Percentiles rank a stretch among this genome's conserved stretches.
phyloP scores from a whole-genome alignment of 2,888 invertebrate species.

The Drosophila ezoana region DNA sequence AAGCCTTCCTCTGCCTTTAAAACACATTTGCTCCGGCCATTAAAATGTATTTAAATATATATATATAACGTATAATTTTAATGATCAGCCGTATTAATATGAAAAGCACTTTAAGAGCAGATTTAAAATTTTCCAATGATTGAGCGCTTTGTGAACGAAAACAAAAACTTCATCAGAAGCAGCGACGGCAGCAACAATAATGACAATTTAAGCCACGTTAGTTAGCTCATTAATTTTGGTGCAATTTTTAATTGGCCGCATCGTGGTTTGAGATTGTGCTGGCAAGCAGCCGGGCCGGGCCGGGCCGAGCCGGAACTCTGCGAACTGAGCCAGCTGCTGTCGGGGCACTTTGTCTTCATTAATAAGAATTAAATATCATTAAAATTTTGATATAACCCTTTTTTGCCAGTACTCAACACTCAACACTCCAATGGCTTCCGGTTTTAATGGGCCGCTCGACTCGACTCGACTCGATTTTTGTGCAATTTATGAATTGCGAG shows the following conservation, averaged over 20 bases:
- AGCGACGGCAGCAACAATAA: slow-evolving; percentile 21
- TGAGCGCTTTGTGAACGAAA: slow-evolving; percentile 42
- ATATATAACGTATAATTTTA: slow-evolving; percentile 31
- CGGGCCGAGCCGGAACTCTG: neutral
- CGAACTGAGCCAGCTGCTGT: slow-evolving; percentile 22
- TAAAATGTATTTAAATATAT: neutral
- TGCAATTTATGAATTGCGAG: slow-evolving; percentile 56
- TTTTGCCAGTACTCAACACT: neutral
- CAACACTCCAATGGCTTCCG: slow-evolving; percentile 16
- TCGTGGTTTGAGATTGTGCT: slow-evolving; percentile 31
- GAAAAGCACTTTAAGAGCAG: slow-evolving; percentile 36
- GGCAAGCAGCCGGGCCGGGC: neutral
- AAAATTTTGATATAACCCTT: slow-evolving; percentile 55
- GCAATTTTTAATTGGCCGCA: slow-evolving; percentile 63
- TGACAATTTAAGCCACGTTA: slow-evolving; percentile 57
- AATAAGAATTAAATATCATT: slow-evolving; percentile 56
- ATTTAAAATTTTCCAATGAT: slow-evolving; percentile 54
- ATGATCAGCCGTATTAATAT: slow-evolving; percentile 40
- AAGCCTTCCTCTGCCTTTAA: no score
- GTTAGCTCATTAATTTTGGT: slow-evolving; percentile 67
- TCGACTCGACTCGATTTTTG: slow-evolving; percentile 28
- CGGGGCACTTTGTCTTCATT: slow-evolving; percentile 54
- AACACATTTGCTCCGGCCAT: no score
- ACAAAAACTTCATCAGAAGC: slow-evolving; percentile 8
- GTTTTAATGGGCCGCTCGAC: slow-evolving; percentile 32